Percentiles rank a stretch among this genome's conserved stretches.
Conservation (phyloP, 30 jellyfish, hydroid and myxozoan genomes). For the Hydractinia symbiolongicarpus region DNA sequence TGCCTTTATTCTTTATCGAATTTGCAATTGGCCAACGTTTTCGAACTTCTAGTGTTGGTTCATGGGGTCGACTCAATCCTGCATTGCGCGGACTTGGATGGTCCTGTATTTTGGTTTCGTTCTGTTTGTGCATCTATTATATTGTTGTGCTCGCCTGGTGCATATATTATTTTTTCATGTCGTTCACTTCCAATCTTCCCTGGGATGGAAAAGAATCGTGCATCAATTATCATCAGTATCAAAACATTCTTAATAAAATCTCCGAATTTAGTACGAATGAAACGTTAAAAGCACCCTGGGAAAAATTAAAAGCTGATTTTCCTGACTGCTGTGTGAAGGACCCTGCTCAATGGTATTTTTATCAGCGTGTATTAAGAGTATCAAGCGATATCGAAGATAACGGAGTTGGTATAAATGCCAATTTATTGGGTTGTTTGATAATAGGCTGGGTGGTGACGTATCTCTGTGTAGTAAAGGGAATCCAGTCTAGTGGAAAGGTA, state of each 20-base stretch:
- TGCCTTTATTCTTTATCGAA: constrained; percentile 83
- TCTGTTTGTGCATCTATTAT: constrained; percentile 71
- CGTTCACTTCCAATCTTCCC: constrained; percentile 71
- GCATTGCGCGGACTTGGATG: constrained; percentile 84
- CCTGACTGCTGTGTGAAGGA: constrained; percentile 71
- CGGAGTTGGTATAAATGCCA: constrained; percentile 75
- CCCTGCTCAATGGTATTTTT: constrained; percentile 84
- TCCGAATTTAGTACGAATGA: constrained; percentile 1
- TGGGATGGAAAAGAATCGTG: constrained; percentile 75
- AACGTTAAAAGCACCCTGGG: background rate
- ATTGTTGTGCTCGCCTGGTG: constrained; percentile 92
- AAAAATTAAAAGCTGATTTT: background rate
- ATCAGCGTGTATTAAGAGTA: constrained; percentile 56
- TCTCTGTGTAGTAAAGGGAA: constrained; percentile 80
- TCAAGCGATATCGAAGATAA: constrained; percentile 61
- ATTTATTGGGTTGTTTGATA: constrained; percentile 47
- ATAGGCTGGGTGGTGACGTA: constrained; percentile 84
- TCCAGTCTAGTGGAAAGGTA: constrained; percentile 92
- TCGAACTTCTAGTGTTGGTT: constrained; percentile 64
- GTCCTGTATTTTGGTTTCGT: constrained; percentile 75
- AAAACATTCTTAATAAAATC: background rate
- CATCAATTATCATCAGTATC: constrained; percentile 51
- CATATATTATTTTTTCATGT: constrained; percentile 66
- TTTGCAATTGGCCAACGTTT: constrained; percentile 83
- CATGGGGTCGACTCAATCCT: constrained; percentile 78